Evolutionary conservation across 2,113 vertebrate genomes (phyloP), one percentile per base, ranked within the genome.

Genomic region (Caranx ignobilis): DNA sequence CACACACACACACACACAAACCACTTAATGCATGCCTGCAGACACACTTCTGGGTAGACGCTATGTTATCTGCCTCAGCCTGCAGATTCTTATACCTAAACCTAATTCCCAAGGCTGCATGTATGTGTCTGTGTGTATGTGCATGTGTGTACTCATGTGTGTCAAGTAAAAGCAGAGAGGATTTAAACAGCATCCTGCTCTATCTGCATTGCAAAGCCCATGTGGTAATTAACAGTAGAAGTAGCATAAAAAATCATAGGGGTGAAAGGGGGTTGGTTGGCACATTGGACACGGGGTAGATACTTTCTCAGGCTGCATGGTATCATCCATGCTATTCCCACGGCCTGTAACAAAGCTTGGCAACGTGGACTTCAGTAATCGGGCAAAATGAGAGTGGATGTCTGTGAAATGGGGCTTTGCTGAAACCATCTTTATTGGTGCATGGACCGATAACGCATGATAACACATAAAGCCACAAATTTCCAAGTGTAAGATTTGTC

Each of bases 151-250:
- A 64, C 7, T 19, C n/a, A 59, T 66, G 75, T 73, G 82, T 62
- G 67, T 76, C 77, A 79, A 87, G 80, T 79, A 68, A 77, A 88
- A 71, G 71, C 74, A 63, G 54, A 65, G 77, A 88, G 89, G 89
- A 89, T 92, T 91, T 83, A 86, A 78, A 55, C 79, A 81, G 67
- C 64, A 54, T 88, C 87, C 73, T 75, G 68, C 71, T 73, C 70
- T 76, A 88, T 92, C 86, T 89, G 85, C 83, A 90, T 80, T 85
- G 89, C 89, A 88, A 88, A 92, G 76, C 83, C 85, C 68, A 86
- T 47, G 69, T 74, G 75, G 77, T 88, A 90, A 86, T 77, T 86
- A 83, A 85, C 79, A 84, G 70, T 77, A 47, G 73, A 68, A 71
- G 77, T 37, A 48, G 34, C 7, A 47, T 8, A 70, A 52, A 32